Base-by-base conservation (phyloP, 2,797 vertebrate species). In the Pitangus sulphuratus region DNA sequence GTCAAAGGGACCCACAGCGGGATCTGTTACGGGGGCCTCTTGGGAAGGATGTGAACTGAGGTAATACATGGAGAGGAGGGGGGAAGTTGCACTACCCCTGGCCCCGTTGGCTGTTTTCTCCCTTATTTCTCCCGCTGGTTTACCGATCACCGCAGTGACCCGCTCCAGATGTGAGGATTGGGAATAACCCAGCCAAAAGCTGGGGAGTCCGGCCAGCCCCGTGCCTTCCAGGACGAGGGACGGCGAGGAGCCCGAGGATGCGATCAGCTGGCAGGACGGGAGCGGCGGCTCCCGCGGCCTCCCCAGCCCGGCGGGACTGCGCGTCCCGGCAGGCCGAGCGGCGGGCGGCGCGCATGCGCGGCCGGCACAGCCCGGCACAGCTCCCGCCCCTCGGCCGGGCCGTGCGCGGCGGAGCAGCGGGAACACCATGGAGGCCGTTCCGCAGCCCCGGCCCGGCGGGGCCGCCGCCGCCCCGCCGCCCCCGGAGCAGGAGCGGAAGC, bases 351-450 rank as follows among this genome's bases (percentile, higher is more conserved):
- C 87, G 90, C 87, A 53, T 70, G 90, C 68, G 9, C 61, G 31
- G 17, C 31, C 35, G 19, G 30, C 51, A 4, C 7, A 4, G 54
- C 37, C 45, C 51, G 47, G 48, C 44, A 0, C 51, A 30, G 69
- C 84, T 85, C 91, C 42, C 93, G n/a, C 37, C 92, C 39, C 66
- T 56, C 50, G 75, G 64, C 65, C 86, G 77, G 50, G 92, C 80
- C 70, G 92, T 30, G 44, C 48, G 75, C 83, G 68, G 80, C 84
- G 80, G 80, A 94, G 92, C 94, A 93, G 93, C 95, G 87, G 96
- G 92, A 65, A 84, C 94, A 84, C 93, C 85, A 98, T 99, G 98
- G 98, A 98, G 93, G 98, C 97, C 95, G 97, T 97, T 25, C 97
- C 95, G 35, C 98, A 97, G 95, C 44, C 76, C 1, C 70, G 97